A percentile compares a stretch with the other conserved stretches of the same genome.
phyloP scores from a whole-genome alignment of 2,888 invertebrate genomes.

The Venusia cambrica region DNA sequence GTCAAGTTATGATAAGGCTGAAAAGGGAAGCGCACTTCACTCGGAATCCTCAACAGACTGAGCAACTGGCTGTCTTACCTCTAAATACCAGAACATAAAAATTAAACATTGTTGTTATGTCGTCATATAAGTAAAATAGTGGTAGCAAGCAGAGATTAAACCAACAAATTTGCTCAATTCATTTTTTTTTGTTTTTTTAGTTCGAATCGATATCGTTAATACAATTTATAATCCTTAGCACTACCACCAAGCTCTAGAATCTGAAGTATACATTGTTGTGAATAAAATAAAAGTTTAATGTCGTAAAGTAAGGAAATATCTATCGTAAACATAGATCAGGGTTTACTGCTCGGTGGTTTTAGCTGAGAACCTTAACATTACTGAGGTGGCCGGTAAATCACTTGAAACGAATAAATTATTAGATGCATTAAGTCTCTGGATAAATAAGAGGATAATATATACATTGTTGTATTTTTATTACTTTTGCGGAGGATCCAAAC shows the following conservation, averaged over 20 bases:
- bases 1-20: too few species aligned
- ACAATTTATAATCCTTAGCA: conserved; percentile 2
- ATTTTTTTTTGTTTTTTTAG: conserved; percentile 4
- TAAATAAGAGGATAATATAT: conserved; percentile 57
- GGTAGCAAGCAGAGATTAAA: too few species aligned
- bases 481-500: conserved; percentile 17
- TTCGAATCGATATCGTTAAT: conserved; percentile 1
- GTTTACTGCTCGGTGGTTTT: conserved; percentile 58
- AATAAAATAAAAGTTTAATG: conserved; percentile 50
- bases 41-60: too few species aligned
- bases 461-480: conserved; percentile 46
- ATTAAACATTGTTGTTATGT: too few species aligned
- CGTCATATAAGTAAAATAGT: too few species aligned
- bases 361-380: conserved; percentile 56
- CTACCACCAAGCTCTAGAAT: conserved; percentile 15
- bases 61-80: too few species aligned
- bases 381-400: conserved; percentile 66
- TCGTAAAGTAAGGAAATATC: conserved; percentile 59
- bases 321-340: conserved; percentile 62
- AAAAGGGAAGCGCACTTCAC: too few species aligned
- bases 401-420: conserved; percentile 65
- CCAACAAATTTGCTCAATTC: too few species aligned
- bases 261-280: conserved; percentile 34
- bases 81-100: too few species aligned
- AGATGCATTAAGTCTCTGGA: conserved; percentile 53